Evolutionary conservation across 2,888 invertebrate genomes (phyloP), one percentile per base, ranked within the genome.

Genomic region (Cephus pygmeus): DNA sequence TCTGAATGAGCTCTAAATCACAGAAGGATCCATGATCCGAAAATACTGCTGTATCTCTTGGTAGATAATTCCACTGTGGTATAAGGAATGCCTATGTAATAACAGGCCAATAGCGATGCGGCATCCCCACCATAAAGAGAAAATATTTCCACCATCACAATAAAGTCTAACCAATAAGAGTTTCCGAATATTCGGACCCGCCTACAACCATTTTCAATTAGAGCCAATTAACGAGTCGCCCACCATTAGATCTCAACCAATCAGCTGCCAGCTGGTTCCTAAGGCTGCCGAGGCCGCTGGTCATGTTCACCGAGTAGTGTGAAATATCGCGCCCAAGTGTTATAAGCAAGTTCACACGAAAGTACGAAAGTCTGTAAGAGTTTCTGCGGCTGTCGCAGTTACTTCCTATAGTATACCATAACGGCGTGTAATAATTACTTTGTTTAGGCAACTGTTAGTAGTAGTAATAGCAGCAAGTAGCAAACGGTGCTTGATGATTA

Each of bases 251-350:
- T 15, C 4, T 40, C 40, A 12, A 40, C 40, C 40, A 15, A 40
- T 40, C 40, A 15, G 40, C 40, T 15, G 40, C 40, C 15, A 40
- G 40, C 40, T 40, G 40, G 15, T 15, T 40, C 40, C 4, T 40
- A 40, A 40, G 40, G 40, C 40, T 40, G 40, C 15, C 15, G 40
- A 40, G 40, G 4, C 4, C 40, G 40, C 40, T 40, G 33, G 78
- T 74, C 75, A 82, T 79, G 82, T 88, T 89, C 90, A 82, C 88
- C 87, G 86, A 84, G 88, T 91, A 90, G 91, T 91, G 91, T 91
- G 91, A 91, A 91, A 91, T 91, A 91, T 91, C 91, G 89, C 91
- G 91, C 88, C 91, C 90, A 90, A 90, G 91, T 91, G 91, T 90
- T 90, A 91, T 89, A 87, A 90, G 87, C 85, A 77, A 84, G 73